Conservation (phyloP, 2,888 invertebrate species). For the Pandemis heparana region DNA sequence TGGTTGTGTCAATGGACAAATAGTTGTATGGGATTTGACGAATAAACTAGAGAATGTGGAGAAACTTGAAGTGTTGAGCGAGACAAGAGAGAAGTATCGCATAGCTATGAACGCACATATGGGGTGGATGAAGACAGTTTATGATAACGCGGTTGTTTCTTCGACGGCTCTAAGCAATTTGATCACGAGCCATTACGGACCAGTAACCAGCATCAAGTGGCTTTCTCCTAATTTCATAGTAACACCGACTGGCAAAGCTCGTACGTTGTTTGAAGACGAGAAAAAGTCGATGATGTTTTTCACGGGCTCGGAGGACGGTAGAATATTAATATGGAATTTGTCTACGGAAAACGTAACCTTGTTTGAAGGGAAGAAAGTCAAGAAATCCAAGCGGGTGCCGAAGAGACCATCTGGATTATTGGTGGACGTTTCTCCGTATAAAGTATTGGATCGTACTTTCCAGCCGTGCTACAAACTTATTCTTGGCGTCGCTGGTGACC, state of each 20-base stretch:
- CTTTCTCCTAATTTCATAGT: conserved; percentile 86
- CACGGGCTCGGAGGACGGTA: conserved; percentile 88
- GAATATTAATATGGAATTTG: conserved; percentile 90
- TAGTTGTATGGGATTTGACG: conserved; percentile 89
- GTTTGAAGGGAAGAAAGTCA: conserved; percentile 69
- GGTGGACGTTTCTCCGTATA: conserved; percentile 86
- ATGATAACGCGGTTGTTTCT: conserved; percentile 84
- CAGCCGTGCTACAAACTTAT: conserved; percentile 87
- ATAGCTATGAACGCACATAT: conserved; percentile 86
- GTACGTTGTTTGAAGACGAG: conserved; percentile 56
- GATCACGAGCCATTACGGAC: conserved; percentile 86
- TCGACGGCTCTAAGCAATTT: conserved; percentile 87
- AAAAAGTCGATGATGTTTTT: conserved; percentile 86
- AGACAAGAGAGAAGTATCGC: conserved; percentile 87
- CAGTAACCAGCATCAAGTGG: conserved; percentile 89
- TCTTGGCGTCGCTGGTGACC: conserved; percentile 75
- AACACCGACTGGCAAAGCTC: conserved; percentile 85
- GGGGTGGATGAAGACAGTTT: conserved; percentile 89
- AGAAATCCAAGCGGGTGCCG: conserved; percentile 76
- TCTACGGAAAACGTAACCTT: conserved; percentile 75
- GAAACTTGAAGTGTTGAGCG: conserved; percentile 85
- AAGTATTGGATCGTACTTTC: conserved; percentile 85
- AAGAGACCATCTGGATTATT: conserved; percentile 86
- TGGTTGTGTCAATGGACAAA: conserved; percentile 90
- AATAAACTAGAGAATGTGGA: conserved; percentile 88